Conservation (phyloP, 2,797 vertebrate species). For the Helicolenus hilgendorfi region DNA sequence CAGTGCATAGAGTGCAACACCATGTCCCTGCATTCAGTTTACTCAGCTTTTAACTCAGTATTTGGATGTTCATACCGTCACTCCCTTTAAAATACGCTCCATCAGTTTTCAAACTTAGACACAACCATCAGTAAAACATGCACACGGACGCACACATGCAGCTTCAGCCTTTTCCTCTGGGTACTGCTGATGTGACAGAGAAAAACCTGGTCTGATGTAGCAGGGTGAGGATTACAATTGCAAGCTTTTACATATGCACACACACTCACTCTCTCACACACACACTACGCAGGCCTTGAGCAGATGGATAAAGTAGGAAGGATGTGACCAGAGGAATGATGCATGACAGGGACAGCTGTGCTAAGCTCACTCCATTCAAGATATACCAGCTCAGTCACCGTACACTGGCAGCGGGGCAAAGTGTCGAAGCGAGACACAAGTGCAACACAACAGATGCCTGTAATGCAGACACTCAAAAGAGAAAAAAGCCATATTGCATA, state of each 20-base stretch:
- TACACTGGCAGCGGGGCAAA: slow-evolving; percentile 45
- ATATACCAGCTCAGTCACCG: slow-evolving; percentile 73
- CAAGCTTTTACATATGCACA: slow-evolving; percentile 58
- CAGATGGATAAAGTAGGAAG: slow-evolving; percentile 79
- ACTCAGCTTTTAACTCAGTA: slow-evolving; percentile 41
- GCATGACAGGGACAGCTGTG: slow-evolving; percentile 85
- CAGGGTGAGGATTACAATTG: slow-evolving; percentile 65
- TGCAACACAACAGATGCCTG: slow-evolving; percentile 35
- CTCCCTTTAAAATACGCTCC: slow-evolving; percentile 53
- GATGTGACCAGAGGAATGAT: slow-evolving; percentile 83
- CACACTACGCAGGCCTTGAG: slow-evolving; percentile 52
- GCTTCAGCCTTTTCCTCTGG: slow-evolving; percentile 60
- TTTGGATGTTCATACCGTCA: slow-evolving; percentile 45
- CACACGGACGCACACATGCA: slow-evolving; percentile 48
- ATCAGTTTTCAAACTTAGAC: slow-evolving; percentile 58
- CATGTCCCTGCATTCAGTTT: slow-evolving; percentile 20
- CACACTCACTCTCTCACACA: neutral
- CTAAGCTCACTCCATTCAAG: slow-evolving; percentile 79
- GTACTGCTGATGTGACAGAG: slow-evolving; percentile 65
- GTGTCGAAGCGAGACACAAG: slow-evolving; percentile 59
- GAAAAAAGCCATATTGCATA: slow-evolving; percentile 7
- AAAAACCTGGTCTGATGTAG: slow-evolving; percentile 64
- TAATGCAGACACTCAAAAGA: slow-evolving; percentile 13
- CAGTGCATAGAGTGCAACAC: slow-evolving; percentile 15
- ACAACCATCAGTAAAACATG: slow-evolving; percentile 32